Conservation (phyloP, 2,113 vertebrate species). For the Hemibagrus wyckioides region DNA sequence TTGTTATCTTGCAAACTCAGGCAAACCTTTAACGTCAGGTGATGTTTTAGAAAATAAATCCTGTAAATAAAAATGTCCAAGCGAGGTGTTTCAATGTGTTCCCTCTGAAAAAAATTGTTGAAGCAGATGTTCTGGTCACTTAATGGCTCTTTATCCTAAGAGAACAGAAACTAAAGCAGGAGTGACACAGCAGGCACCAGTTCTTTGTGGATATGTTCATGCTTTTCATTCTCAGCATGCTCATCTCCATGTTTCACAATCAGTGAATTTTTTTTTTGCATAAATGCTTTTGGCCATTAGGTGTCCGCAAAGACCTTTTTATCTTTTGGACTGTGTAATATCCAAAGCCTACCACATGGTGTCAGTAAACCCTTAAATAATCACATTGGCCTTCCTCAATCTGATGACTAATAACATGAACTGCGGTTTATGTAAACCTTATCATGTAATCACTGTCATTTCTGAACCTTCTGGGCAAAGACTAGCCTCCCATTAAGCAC, state of each 20-base stretch:
- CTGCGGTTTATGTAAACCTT: background rate
- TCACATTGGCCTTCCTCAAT: background rate
- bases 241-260: background rate
- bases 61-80: too few relatives aligned
- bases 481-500: background rate
- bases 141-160: background rate
- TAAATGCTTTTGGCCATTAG: background rate
- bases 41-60: too few relatives aligned
- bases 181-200: background rate
- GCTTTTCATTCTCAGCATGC: background rate
- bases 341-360: slow-evolving; percentile 6
- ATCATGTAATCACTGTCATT: background rate
- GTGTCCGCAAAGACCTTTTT: background rate
- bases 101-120: background rate
- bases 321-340: background rate
- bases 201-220: background rate
- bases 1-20: too few relatives aligned
- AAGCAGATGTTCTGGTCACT: background rate
- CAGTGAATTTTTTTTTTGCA: background rate
- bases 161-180: background rate
- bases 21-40: background rate
- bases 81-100: background rate
- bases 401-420: background rate
- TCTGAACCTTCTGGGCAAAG: background rate
- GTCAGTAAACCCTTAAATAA: slow-evolving; percentile 21